phyloP scores from a whole-genome alignment of 2,113 vertebrate genomes.

The Rhinolophus ferrumequinum region DNA sequence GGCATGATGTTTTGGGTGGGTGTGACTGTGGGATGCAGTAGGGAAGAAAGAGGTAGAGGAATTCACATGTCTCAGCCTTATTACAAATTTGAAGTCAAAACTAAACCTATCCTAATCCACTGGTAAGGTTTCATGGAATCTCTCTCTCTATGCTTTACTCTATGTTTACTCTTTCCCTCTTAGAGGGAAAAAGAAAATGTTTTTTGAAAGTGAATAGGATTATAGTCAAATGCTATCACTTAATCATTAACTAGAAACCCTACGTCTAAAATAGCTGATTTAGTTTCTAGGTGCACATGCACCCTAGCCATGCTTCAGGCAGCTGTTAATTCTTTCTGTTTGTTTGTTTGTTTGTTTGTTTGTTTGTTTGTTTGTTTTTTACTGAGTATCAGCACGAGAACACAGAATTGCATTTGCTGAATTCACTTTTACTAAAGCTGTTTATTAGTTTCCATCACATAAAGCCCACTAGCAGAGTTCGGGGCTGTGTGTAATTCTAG shows the following conservation, averaged over 20 bases:
- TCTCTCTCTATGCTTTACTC: not conserved
- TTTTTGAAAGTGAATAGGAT: not conserved
- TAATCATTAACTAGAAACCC: not conserved
- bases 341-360: too few species aligned
- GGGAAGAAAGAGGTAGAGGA: not conserved
- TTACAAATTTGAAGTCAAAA: not conserved
- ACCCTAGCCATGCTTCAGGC: not conserved
- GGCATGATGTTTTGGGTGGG: not conserved
- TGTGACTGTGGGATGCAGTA: accelerated
- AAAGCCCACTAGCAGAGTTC: not conserved
- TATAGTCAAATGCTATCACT: not conserved
- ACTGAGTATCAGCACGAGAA: not conserved
- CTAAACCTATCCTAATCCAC: not conserved
- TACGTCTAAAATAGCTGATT: not conserved
- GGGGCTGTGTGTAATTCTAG: slow-evolving; percentile 13
- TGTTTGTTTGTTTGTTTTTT: not conserved
- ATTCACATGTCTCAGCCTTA: not conserved
- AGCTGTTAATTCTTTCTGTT: not conserved
- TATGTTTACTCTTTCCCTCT: too few species aligned
- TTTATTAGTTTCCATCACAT: not conserved
- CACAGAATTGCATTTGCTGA: not conserved
- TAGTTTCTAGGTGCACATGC: not conserved
- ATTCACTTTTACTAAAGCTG: not conserved
- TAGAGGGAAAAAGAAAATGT: not conserved
- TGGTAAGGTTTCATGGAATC: not conserved